Evolutionary conservation across 2,888 invertebrate genomes (phyloP), one percentile per base, ranked within the genome.

Genomic region (Eupithecia vulgata): DNA sequence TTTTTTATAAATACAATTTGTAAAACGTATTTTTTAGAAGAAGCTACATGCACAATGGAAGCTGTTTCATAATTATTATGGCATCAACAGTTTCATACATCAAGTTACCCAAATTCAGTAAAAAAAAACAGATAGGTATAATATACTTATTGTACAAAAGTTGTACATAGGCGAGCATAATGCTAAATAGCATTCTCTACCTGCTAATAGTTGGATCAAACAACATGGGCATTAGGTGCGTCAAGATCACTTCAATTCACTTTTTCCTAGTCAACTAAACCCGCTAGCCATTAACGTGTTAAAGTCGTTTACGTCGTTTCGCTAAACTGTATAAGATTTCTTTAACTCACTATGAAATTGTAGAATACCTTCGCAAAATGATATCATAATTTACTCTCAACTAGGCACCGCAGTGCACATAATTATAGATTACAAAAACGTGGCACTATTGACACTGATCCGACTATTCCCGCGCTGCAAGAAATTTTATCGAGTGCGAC

Each of bases 381-480:
- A 62, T 45, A 62, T 69, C 21, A 48, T 66, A 65, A 45, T 65
- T 68, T 68, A 66, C 25, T 69, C 40, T 67, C 10, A 34, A 64
- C 62, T 67, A 70, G 40, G 62, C 67, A 30, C 10, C 35, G 42
- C 42, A 48, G 45, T 66, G 15, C 52, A 34, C 61, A n/a, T 68
- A 62, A 67, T 42, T 59, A 72, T 15, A 48, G 40, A n/a, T 34
- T 34, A 40, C 65, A 74, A 75, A 70, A 70, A 70, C 45, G 37
- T 15, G 62, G 64, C 52, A 71, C 62, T 68, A 68, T 64, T 68
- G 73, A 69, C 70, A 73, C 68, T 70, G 75, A 76, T 71, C 70
- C 48, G 35, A 67, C 37, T 45, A 61, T 75, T 76, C 71, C 62
- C 74, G 62, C 67, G 70, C 1, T 34, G 66, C 34, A 37, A 71